Percentiles rank a stretch among this genome's conserved stretches.
Conservation (phyloP, 2,113 vertebrate genomes). For the Halcyon senegalensis region DNA sequence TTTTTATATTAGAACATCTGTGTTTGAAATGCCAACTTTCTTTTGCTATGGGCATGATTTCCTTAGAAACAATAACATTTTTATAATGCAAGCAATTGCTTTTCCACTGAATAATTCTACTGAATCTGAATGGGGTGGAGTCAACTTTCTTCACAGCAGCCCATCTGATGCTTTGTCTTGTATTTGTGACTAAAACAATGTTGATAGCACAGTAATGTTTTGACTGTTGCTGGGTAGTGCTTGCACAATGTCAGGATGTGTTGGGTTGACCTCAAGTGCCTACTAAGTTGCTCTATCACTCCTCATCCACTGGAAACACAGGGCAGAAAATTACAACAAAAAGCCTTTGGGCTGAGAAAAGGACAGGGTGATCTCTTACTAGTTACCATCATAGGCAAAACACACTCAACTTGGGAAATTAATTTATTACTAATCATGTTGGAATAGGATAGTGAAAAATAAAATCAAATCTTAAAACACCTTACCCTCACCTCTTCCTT, state of each 20-base stretch:
- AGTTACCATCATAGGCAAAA: background rate
- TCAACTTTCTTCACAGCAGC: background rate
- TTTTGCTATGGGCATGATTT: background rate
- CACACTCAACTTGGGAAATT: background rate
- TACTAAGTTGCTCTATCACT: background rate
- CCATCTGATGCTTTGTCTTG: background rate
- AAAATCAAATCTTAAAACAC: background rate
- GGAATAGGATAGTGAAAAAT: background rate
- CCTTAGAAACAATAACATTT: background rate
- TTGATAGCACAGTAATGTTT: background rate
- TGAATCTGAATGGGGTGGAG: background rate
- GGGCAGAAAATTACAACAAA: background rate
- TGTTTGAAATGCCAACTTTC: background rate
- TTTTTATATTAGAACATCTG: background rate
- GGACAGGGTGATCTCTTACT: background rate
- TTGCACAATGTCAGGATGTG: background rate
- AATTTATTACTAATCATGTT: background rate
- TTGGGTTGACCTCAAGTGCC: background rate
- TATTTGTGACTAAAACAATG: background rate
- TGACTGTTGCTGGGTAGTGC: background rate
- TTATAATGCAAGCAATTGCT: background rate
- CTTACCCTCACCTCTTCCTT: background rate
- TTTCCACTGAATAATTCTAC: background rate
- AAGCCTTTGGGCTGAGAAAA: fast-evolving
- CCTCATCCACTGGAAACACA: background rate